A percentile compares a stretch with the other conserved stretches of the same genome.
Evolutionary conservation across 64 coral and sea anemone species (phyloP).

Genomic region (Anthopleura sola): DNA sequence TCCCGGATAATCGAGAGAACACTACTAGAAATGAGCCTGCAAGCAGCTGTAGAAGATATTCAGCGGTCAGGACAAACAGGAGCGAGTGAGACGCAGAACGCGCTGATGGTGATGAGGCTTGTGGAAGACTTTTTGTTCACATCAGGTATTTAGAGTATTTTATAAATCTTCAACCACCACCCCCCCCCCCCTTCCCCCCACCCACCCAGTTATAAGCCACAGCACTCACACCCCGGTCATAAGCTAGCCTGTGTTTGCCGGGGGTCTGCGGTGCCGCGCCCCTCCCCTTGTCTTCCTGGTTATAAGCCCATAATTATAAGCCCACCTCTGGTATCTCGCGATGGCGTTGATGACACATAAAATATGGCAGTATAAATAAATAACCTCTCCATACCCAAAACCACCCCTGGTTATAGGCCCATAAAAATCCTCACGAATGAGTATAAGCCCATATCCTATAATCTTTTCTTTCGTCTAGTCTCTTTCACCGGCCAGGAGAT

Average conservation of each 20-base stretch:
- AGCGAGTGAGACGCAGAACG: constrained; percentile 70
- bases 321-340: too few species aligned
- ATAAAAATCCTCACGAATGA: background rate
- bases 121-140: constrained; percentile 94
- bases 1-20: constrained; percentile 76
- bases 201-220: too few species aligned
- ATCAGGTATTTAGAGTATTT: constrained; percentile 48
- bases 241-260: too few species aligned
- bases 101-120: constrained; percentile 82
- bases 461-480: background rate
- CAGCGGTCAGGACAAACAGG: constrained; percentile 88
- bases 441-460: background rate
- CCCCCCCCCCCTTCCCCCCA: too few species aligned
- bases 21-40: constrained; percentile 82
- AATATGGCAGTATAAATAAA: too few species aligned
- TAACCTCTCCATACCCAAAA: too few species aligned
- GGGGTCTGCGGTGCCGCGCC: too few species aligned
- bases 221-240: too few species aligned
- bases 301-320: too few species aligned
- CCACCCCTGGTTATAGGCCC: too few species aligned
- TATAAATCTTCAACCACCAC: background rate
- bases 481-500: constrained; percentile 4
- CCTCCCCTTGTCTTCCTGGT: too few species aligned
- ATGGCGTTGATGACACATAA: too few species aligned
- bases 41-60: constrained; percentile 72